Percentiles rank a stretch among this genome's conserved stretches.
Evolutionary conservation across 2,888 invertebrate genomes (phyloP).

Genomic region (Hypomecis atomaria): DNA sequence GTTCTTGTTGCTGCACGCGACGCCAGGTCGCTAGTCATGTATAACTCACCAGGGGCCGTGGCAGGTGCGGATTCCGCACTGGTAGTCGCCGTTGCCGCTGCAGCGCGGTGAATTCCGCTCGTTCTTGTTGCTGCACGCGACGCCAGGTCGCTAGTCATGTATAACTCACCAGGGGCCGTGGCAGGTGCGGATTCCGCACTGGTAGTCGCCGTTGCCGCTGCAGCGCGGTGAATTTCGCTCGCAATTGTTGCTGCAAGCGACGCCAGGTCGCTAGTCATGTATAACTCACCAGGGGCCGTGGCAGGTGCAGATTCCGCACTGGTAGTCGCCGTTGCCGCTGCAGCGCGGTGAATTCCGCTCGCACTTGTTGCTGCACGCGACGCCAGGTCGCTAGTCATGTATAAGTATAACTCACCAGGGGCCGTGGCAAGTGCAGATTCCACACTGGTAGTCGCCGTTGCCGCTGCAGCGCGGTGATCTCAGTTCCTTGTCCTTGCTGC

Average conservation of each 20-base stretch:
- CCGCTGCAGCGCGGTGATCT: constrained; percentile 71
- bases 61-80: constrained; percentile 87
- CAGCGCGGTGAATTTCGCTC: no score
- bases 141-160: constrained; percentile 19
- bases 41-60: constrained; percentile 65
- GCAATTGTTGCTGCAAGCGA: no score
- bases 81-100: constrained; percentile 75
- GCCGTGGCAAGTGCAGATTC: constrained; percentile 84
- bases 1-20: constrained; percentile 57
- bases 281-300: constrained; percentile 65
- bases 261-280: no score
- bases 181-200: no score
- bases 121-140: constrained; percentile 57
- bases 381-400: constrained; percentile 51
- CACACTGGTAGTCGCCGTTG: constrained; percentile 85
- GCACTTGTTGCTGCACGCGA: constrained; percentile 57
- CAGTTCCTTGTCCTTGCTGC: constrained; percentile 56
- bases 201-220: no score
- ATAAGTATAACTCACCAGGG: constrained; percentile 62
- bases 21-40: constrained; percentile 21
- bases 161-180: no score
- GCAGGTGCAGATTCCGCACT: constrained; percentile 87
- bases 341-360: constrained; percentile 72
- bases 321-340: constrained; percentile 75
- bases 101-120: constrained; percentile 72